Base-by-base conservation (phyloP, 2,888 invertebrate species). In the Netelia melanura region DNA sequence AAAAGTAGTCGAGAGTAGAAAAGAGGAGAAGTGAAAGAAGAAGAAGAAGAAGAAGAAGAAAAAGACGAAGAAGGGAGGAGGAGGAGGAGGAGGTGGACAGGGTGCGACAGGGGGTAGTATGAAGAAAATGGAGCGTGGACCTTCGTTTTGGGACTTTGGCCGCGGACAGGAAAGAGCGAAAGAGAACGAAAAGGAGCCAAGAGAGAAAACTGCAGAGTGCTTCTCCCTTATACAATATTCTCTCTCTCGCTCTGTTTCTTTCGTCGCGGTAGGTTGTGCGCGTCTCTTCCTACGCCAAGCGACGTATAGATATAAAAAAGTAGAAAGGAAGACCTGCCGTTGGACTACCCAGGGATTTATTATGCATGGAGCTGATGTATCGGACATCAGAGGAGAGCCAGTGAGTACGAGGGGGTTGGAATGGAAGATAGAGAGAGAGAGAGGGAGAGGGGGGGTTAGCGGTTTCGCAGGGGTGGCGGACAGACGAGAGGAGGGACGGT, bases 341-440 rank as follows among this genome's bases (percentile, higher is more conserved):
- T 64, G 84, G 84, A 80, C 87, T 81, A 82, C 79, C 88, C 87
- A 80, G 89, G 89, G 90, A 92, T 93, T 92, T 91, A 93, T 93
- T 93, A 93, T 93, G 91, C 92, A 92, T 90, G 91, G 90, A 87
- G 90, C 90, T 91, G 92, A 92, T 91, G 91, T 92, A 93, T 93
- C 91, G 93, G 92, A 92, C 92, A 92, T 91, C 91, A 90, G 90
- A 90, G 88, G 86, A 77, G 70, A 67, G 86, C 44, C n/a, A 44
- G 79, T 74, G 84, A 61, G 83, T 54, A 61, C 61, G 78, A 64
- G 67, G 21, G 17, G 70, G 78, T 38, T 76, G 76, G 71, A 68
- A 75, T 44, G 21, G 21, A 21, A 21, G 21, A 21, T 21, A 21
- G 21, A 21, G 21, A 21, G 21, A 21, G 21, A 21, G 21, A 21